Conservation (phyloP, 2,797 vertebrate species). For the Xiphophorus birchmanni region DNA sequence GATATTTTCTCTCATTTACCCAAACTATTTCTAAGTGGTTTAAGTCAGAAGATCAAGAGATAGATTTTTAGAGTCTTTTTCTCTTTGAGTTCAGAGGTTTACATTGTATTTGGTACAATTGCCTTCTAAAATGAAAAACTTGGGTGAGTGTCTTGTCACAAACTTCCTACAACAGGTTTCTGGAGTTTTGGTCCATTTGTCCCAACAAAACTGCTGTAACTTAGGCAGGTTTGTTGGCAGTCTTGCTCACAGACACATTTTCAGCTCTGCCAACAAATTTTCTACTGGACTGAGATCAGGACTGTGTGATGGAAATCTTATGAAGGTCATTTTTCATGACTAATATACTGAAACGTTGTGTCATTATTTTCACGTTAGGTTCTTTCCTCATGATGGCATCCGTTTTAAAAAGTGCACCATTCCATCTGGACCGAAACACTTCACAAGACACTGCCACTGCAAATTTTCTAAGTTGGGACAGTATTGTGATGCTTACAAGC, state of each 20-base stretch:
- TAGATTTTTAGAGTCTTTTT: background rate
- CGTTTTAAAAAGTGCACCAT: background rate
- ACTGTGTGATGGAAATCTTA: background rate
- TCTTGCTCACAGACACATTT: background rate
- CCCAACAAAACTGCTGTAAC: background rate
- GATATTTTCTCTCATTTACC: background rate
- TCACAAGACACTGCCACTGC: background rate
- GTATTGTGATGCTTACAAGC: background rate
- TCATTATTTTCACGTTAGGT: background rate
- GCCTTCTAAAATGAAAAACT: background rate
- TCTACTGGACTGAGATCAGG: background rate
- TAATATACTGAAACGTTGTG: background rate
- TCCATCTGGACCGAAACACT: background rate
- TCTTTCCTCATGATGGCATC: background rate
- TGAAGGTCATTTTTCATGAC: background rate
- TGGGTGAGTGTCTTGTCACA: background rate
- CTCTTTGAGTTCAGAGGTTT: background rate
- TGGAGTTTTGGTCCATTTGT: background rate
- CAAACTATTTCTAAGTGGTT: background rate
- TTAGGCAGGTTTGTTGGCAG: background rate
- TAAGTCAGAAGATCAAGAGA: background rate
- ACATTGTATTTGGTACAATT: background rate
- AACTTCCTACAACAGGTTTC: background rate
- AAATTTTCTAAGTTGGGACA: background rate
- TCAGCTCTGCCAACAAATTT: background rate